These are phyloP conservation scores for Boloria selene DNA, from an alignment of 2,888 invertebrate genomes.

Conservation along the genomic window DNA sequence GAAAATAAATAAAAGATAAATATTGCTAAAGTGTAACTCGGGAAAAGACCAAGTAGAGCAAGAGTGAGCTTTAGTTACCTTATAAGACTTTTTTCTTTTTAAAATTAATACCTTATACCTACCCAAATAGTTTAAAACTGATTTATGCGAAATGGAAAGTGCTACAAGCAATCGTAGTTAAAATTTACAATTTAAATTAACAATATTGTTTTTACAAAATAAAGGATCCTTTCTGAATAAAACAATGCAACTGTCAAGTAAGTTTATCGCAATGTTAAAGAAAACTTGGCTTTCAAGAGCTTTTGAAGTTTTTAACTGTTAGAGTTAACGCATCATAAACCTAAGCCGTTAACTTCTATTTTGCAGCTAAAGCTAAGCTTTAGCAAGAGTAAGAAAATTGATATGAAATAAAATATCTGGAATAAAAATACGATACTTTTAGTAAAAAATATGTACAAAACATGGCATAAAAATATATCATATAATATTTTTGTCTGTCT, in stretches of 20 bases:
- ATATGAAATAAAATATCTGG: no score
- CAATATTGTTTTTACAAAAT: neutral
- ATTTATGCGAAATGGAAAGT: neutral
- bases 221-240: neutral
- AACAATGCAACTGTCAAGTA: slow-evolving; percentile 15
- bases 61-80: no score
- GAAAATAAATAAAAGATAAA: no score
- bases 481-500: no score
- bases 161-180: neutral
- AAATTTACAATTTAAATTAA: neutral
- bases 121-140: no score
- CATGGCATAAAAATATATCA: no score
- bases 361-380: slow-evolving; percentile 8
- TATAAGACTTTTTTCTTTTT: no score
- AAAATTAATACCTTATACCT: no score
- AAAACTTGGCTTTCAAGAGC: slow-evolving; percentile 29
- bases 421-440: no score
- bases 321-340: slow-evolving; percentile 36
- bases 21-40: no score
- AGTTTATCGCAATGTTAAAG: slow-evolving; percentile 7
- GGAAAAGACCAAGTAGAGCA: no score
- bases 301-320: slow-evolving; percentile 40
- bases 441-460: no score
- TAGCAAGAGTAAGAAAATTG: slow-evolving; percentile 3
- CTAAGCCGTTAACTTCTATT: slow-evolving; percentile 13